phyloP scores from a whole-genome alignment of 1,140 invertebrate species.

The Nephotettix cincticeps region DNA sequence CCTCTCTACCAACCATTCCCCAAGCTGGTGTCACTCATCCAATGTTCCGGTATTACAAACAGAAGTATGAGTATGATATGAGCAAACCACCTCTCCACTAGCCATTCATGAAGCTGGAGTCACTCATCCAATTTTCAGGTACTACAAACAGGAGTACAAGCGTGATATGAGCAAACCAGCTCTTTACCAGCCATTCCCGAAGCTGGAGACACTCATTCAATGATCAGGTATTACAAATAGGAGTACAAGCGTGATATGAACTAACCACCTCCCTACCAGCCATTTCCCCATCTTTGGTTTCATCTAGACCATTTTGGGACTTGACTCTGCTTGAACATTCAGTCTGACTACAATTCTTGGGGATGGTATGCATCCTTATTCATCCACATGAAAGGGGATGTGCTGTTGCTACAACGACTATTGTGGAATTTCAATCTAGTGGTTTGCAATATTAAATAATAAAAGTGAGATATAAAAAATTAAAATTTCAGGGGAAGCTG shows the following conservation, averaged over 20 bases:
- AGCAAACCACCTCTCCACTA: constrained; percentile 76
- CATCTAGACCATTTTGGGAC: too few relatives aligned
- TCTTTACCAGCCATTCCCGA: constrained; percentile 71
- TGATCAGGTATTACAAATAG: constrained; percentile 60
- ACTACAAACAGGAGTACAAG: constrained; percentile 40
- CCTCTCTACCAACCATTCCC: constrained; percentile 74
- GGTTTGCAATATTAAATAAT: too few relatives aligned
- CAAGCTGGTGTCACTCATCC: constrained; percentile 73
- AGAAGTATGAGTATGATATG: constrained; percentile 69
- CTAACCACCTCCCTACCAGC: constrained; percentile 75
- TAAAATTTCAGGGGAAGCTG: constrained; percentile 59
- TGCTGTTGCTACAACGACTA: too few relatives aligned
- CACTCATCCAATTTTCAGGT: too few relatives aligned
- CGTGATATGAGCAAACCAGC: constrained; percentile 76
- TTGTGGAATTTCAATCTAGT: too few relatives aligned
- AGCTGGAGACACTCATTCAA: constrained; percentile 73
- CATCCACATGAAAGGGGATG: too few relatives aligned
- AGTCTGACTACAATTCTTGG: too few relatives aligned
- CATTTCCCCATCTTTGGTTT: too few relatives aligned
- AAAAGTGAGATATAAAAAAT: too few relatives aligned
- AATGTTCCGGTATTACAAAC: constrained; percentile 60
- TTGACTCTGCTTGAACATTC: too few relatives aligned
- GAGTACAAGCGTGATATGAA: too few relatives aligned
- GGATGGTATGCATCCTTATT: too few relatives aligned
- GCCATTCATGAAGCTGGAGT: constrained; percentile 73